Percentiles rank a stretch among this genome's conserved stretches.
phyloP scores from a whole-genome alignment of 2,888 invertebrate genomes.

The Spialia ferax region DNA sequence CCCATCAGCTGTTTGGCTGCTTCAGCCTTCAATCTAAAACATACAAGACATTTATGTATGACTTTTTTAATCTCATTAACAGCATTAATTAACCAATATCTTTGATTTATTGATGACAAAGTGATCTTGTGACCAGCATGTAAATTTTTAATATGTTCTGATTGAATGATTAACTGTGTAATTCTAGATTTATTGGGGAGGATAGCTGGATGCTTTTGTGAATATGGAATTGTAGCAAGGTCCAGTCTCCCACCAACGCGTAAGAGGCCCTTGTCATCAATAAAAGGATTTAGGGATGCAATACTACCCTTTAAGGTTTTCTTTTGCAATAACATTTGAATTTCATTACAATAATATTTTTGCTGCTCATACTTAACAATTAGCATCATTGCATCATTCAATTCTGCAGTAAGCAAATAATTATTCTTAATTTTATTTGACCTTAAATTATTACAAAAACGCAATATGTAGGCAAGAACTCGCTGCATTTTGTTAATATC shows the following conservation, averaged over 20 bases:
- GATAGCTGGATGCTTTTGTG: neutral
- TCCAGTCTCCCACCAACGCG: neutral
- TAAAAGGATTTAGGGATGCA: neutral
- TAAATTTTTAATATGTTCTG: slow-evolving; percentile 4
- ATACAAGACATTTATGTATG: neutral
- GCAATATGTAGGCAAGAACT: slow-evolving; percentile 8
- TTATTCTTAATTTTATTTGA: neutral
- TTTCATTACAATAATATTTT: neutral
- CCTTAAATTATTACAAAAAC: slow-evolving; percentile 10
- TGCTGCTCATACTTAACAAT: neutral
- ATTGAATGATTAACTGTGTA: neutral
- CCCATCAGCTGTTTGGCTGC: slow-evolving; percentile 2
- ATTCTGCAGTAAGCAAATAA: neutral
- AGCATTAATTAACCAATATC: neutral
- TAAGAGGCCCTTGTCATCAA: neutral
- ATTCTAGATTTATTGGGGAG: neutral
- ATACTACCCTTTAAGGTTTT: neutral
- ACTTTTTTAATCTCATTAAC: neutral
- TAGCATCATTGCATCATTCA: neutral
- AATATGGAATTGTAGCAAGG: neutral
- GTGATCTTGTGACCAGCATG: slow-evolving; percentile 1
- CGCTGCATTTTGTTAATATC: neutral
- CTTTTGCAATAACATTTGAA: slow-evolving; percentile 1
- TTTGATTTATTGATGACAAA: slow-evolving; percentile 5
- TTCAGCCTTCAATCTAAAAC: neutral